Evolutionary conservation across 2,113 vertebrate species (phyloP).

Genomic region (Malurus cyaneus): DNA sequence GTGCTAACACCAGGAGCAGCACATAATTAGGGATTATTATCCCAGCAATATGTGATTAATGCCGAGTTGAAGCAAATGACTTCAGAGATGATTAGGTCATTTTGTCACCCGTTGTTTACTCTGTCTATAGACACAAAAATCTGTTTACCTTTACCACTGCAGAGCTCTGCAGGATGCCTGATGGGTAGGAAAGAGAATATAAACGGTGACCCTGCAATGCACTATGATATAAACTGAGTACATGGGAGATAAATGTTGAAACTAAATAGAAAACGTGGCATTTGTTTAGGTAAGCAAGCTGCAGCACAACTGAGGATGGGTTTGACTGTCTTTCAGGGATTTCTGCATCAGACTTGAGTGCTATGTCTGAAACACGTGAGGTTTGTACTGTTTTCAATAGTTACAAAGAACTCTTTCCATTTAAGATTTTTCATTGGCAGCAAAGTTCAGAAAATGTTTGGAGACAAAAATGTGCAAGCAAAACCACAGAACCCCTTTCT

Average conservation of each 20-base stretch:
- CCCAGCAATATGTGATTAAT: constrained; percentile 12
- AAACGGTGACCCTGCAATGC: not conserved
- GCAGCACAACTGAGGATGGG: not conserved
- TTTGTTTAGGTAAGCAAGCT: not conserved
- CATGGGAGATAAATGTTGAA: not conserved
- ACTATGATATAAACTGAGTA: not conserved
- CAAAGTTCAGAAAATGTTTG: not conserved
- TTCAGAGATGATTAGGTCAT: not conserved
- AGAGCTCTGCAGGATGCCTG: not conserved
- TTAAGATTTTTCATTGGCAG: not conserved
- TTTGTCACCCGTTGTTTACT: constrained; percentile 18
- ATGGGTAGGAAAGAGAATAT: not conserved
- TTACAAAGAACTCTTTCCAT: not conserved
- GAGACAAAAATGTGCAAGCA: not conserved
- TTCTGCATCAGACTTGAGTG: not conserved
- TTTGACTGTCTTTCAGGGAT: not conserved
- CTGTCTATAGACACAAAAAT: not conserved
- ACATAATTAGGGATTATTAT: constrained; percentile 49
- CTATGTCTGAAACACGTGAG: not conserved
- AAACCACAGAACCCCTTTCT: not conserved
- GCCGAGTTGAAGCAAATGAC: constrained; percentile 3
- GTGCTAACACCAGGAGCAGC: not conserved
- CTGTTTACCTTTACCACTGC: not conserved
- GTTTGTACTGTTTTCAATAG: not conserved
- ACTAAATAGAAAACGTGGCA: not conserved